Evolutionary conservation across 2,113 vertebrate species (phyloP), one percentile per base, ranked within the genome.

Genomic region (Caloenas nicobarica): DNA sequence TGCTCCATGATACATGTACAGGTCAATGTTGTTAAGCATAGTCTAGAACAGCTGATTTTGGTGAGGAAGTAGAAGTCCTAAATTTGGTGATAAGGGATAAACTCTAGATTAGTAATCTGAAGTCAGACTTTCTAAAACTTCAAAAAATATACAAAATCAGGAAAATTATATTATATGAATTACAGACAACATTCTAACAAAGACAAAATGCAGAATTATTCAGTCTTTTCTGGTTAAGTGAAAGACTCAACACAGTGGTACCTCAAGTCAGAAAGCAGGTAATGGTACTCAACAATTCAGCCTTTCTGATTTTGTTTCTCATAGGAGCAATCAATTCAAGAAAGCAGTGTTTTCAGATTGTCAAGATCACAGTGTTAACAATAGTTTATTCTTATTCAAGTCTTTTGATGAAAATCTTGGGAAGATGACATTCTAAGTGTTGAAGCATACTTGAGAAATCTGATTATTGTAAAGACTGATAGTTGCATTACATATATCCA

Each of bases 371-470:
- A 54, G 28, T 46, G 65, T 81, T 83, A 88, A 71, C 29, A 90
- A 71, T 57, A 74, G 53, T 22, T 93, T 91, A 83, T 74, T 73
- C 74, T 89, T 80, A 94, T 95, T 96, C 53, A 88, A 78, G 15
- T 3, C 38, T 88, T 86, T 69, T 83, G 71, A 95, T 50, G 28
- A 91, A 91, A 97, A 74, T 86, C 79, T 91, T 64, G 24, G 71
- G 26, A 91, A 90, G 64, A 68, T 2, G 2, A 66, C 62, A 73
- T 46, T 70, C 5, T 82, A 73, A 74, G 3, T 68, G 28, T 53
- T 66, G 50, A 33, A 88, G 71, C 78, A 73, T 60, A 83, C 71
- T 91, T 68, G 51, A 95, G 38, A 93, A 90, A 64, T 86, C 18
- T 53, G 68, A 91, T 93, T 95, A 86, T 29, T 81, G 26, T 62